These are phyloP conservation scores for Sandelia bainsii DNA, from an alignment of 2,797 vertebrate species.

Conservation along the genomic window DNA sequence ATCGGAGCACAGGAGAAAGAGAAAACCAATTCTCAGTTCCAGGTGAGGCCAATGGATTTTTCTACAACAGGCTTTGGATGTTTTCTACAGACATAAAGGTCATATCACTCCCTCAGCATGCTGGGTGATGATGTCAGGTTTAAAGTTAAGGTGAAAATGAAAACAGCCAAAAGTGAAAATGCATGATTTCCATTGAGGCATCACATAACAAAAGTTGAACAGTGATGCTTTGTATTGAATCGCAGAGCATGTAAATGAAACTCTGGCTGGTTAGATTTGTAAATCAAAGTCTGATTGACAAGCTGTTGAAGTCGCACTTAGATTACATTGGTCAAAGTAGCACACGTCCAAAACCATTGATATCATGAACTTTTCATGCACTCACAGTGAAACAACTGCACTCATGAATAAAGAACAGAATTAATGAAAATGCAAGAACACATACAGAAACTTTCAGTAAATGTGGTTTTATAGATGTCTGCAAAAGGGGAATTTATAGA, in stretches of 20 bases:
- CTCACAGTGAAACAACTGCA: slow-evolving; percentile 26
- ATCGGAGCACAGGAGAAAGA: slow-evolving; percentile 54
- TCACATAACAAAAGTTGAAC: slow-evolving; percentile 51
- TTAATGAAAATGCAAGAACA: slow-evolving; percentile 59
- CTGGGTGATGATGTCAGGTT: slow-evolving; percentile 60
- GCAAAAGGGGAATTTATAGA: slow-evolving; percentile 40
- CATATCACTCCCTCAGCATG: slow-evolving; percentile 56
- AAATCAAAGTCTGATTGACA: slow-evolving; percentile 51
- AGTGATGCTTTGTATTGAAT: slow-evolving; percentile 37
- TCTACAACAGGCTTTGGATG: slow-evolving; percentile 48
- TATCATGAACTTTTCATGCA: slow-evolving; percentile 26
- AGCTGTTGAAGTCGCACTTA: slow-evolving; percentile 20
- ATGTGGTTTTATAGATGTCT: slow-evolving; percentile 59
- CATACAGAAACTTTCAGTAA: slow-evolving; percentile 45
- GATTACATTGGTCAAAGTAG: slow-evolving; percentile 18
- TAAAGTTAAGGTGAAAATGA: slow-evolving; percentile 53
- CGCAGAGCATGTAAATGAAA: slow-evolving; percentile 19
- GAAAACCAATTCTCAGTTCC: slow-evolving; percentile 50
- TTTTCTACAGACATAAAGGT: slow-evolving; percentile 62
- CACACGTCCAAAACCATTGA: slow-evolving; percentile 29
- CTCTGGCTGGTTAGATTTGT: slow-evolving; percentile 28
- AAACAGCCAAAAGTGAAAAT: slow-evolving; percentile 42
- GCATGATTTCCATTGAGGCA: slow-evolving; percentile 36
- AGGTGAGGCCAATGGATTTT: slow-evolving; percentile 44
- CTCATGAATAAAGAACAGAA: slow-evolving; percentile 50